Percentiles rank a stretch among this genome's conserved stretches.
Evolutionary conservation across 1,140 invertebrate genomes (phyloP).

Genomic region (Anoplophora glabripennis): DNA sequence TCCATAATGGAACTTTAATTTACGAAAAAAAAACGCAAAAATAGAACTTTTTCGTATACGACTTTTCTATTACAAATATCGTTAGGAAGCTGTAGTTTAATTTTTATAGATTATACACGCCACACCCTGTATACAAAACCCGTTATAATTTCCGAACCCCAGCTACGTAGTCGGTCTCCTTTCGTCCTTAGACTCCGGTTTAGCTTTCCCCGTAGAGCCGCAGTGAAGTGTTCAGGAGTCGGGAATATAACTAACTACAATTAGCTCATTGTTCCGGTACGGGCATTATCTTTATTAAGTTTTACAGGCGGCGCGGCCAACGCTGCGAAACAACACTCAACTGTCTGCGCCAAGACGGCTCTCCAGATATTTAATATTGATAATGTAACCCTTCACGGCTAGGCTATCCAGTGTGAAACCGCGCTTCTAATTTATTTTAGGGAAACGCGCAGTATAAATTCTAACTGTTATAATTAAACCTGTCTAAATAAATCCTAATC

Average conservation of each 20-base stretch:
- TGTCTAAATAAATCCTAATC: slow-evolving; percentile 31
- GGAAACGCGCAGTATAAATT: slow-evolving; percentile 38
- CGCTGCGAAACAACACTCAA: slow-evolving; percentile 35
- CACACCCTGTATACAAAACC: too few relatives aligned
- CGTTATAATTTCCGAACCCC: background rate
- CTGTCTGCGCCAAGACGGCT: slow-evolving; percentile 41
- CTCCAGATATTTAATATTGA: slow-evolving; percentile 45
- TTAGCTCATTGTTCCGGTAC: slow-evolving; percentile 45
- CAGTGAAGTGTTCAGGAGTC: background rate
- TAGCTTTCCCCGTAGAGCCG: background rate
- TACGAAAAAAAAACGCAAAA: too few relatives aligned
- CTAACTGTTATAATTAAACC: slow-evolving; percentile 36
- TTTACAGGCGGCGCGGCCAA: slow-evolving; percentile 37
- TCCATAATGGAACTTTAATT: too few relatives aligned
- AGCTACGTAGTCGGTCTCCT: background rate
- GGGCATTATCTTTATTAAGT: slow-evolving; percentile 47
- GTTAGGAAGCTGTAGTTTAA: too few relatives aligned
- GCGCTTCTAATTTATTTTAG: slow-evolving; percentile 39
- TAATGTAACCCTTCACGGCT: slow-evolving; percentile 42
- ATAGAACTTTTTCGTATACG: too few relatives aligned
- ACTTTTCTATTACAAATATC: too few relatives aligned
- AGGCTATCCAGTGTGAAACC: slow-evolving; percentile 25
- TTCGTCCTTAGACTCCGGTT: background rate
- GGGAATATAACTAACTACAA: slow-evolving; percentile 41
- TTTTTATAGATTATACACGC: too few relatives aligned